These are phyloP conservation scores for Arizona elegans DNA, from an alignment of 2,113 vertebrate genomes.

Conservation along the genomic window DNA sequence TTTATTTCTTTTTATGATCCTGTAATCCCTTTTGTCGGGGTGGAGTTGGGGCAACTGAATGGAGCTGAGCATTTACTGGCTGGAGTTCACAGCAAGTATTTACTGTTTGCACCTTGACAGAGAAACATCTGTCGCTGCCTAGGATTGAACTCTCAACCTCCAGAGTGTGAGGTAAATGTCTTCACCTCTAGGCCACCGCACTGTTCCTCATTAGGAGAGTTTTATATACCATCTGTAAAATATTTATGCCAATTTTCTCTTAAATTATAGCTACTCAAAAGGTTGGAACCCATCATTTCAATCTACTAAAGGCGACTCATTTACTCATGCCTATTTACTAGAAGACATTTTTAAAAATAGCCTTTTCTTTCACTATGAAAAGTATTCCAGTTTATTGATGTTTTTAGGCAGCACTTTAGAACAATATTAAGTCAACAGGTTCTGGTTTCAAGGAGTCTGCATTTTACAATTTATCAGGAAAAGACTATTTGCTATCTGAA, in stretches of 20 bases:
- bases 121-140: neutral
- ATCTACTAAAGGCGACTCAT: neutral
- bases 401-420: neutral
- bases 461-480: neutral
- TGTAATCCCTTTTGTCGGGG: neutral
- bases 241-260: neutral
- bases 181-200: neutral
- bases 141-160: neutral
- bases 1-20: neutral
- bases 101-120: neutral
- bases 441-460: neutral
- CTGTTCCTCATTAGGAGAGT: neutral
- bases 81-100: neutral
- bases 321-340: neutral
- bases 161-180: neutral
- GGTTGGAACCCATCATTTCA: neutral
- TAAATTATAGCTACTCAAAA: neutral
- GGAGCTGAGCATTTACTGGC: neutral
- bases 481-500: neutral
- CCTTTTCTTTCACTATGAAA: neutral
- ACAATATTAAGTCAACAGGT: neutral
- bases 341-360: neutral
- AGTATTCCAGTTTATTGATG: neutral
- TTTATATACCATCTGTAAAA: neutral
- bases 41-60: neutral